Conservation (phyloP, 2,113 vertebrate species). For the Mixornis gularis region DNA sequence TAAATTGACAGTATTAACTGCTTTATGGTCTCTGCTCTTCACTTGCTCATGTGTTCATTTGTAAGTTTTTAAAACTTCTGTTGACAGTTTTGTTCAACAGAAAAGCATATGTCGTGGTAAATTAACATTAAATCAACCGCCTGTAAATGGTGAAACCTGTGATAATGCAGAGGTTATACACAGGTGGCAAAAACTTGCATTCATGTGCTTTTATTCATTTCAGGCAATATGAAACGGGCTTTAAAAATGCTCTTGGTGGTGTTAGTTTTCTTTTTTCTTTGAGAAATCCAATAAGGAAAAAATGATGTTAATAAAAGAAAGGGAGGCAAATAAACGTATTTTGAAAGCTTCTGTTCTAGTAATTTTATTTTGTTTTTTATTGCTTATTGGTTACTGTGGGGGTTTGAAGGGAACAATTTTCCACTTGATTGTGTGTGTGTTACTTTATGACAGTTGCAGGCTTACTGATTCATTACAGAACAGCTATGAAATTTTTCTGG, state of each 20-base stretch:
- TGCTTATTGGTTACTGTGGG: background rate
- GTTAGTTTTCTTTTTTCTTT: background rate
- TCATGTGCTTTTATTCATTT: background rate
- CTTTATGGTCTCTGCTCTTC: background rate
- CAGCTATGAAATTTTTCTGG: background rate
- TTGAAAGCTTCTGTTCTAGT: background rate
- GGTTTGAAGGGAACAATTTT: conserved; percentile 4
- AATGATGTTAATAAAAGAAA: background rate
- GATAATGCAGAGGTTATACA: background rate
- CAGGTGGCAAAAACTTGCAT: background rate
- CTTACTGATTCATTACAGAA: background rate
- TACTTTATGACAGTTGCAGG: background rate
- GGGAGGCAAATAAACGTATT: background rate
- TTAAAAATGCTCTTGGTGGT: background rate
- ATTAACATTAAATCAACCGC: background rate
- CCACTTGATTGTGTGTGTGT: background rate
- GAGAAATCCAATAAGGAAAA: background rate
- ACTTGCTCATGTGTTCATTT: background rate
- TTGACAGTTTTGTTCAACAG: background rate
- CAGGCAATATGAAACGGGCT: background rate
- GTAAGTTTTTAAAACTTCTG: background rate
- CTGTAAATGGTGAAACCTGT: background rate
- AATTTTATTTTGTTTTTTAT: background rate
- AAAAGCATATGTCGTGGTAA: background rate
- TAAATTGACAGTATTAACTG: background rate